phyloP scores from a whole-genome alignment of 2,797 vertebrate genomes.

The Pteronotus mesoamericanus region DNA sequence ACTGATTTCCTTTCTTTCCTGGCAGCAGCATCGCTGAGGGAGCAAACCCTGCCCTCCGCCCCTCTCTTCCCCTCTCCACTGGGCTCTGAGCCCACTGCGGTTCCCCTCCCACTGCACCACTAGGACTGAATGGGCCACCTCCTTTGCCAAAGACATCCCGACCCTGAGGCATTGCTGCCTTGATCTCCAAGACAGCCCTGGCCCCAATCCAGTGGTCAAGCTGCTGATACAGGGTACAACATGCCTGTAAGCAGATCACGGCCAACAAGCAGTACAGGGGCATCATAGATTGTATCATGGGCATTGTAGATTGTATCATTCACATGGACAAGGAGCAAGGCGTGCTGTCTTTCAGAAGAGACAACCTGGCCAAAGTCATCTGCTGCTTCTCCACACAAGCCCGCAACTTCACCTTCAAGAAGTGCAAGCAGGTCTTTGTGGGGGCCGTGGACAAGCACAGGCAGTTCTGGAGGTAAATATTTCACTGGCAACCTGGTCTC shows the following conservation, averaged over 20 bases:
- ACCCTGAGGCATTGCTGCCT: constrained; percentile 84
- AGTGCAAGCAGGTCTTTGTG: constrained; percentile 87
- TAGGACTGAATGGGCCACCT: constrained; percentile 81
- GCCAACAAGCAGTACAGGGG: constrained; percentile 87
- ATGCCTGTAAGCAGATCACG: constrained; percentile 86
- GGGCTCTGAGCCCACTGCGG: neutral
- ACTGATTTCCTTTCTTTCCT: neutral
- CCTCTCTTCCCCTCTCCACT: neutral
- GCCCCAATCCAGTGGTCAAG: constrained; percentile 86
- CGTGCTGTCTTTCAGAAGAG: constrained; percentile 85
- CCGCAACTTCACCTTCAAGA: constrained; percentile 89
- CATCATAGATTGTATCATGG: constrained; percentile 86
- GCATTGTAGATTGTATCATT: constrained; percentile 85
- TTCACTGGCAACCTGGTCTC: constrained; percentile 88
- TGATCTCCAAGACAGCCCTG: constrained; percentile 86
- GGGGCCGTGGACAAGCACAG: constrained; percentile 87
- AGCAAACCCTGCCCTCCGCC: neutral
- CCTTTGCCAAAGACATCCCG: constrained; percentile 87
- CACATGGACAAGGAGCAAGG: constrained; percentile 88
- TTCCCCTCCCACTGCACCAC: neutral
- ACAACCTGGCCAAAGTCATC: constrained; percentile 88
- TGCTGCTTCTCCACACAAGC: constrained; percentile 88
- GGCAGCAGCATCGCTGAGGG: neutral
- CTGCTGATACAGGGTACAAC: constrained; percentile 86
- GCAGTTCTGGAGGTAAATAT: constrained; percentile 88